These are phyloP conservation scores for Peromyscus aztecus DNA, from an alignment of 2,797 vertebrate species.

Conservation along the genomic window DNA sequence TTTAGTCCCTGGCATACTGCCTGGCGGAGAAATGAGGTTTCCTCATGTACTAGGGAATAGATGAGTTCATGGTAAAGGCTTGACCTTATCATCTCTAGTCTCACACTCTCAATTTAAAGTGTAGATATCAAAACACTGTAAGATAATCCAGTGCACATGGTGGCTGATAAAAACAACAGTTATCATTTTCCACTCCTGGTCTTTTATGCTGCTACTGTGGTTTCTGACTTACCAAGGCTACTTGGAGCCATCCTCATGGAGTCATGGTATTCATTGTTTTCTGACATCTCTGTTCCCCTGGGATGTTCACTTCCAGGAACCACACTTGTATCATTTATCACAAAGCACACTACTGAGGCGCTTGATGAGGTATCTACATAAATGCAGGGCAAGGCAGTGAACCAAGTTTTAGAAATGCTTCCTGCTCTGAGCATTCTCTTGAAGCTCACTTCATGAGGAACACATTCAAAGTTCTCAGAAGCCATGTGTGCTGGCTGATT, in stretches of 20 bases:
- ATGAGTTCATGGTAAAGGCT: background rate
- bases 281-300: background rate
- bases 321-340: conserved; percentile 9
- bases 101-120: conserved; percentile 15
- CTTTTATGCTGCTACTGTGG: background rate
- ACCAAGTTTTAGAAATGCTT: conserved; percentile 23
- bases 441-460: background rate
- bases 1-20: background rate
- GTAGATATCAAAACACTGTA: background rate
- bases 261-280: background rate
- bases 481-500: background rate
- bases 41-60: background rate
- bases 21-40: background rate
- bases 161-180: background rate
- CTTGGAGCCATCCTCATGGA: background rate
- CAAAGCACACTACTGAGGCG: conserved; percentile 44
- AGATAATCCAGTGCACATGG: background rate
- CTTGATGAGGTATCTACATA: background rate
- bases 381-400: background rate
- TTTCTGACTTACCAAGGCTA: conserved; percentile 7
- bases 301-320: conserved; percentile 67
- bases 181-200: background rate
- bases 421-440: background rate
- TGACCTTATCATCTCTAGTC: background rate
- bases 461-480: conserved; percentile 14